A percentile compares a stretch with the other conserved stretches of the same genome.
These are phyloP conservation scores for Syrphus vitripennis DNA, from an alignment of 2,888 invertebrate species.

Conservation along the genomic window DNA sequence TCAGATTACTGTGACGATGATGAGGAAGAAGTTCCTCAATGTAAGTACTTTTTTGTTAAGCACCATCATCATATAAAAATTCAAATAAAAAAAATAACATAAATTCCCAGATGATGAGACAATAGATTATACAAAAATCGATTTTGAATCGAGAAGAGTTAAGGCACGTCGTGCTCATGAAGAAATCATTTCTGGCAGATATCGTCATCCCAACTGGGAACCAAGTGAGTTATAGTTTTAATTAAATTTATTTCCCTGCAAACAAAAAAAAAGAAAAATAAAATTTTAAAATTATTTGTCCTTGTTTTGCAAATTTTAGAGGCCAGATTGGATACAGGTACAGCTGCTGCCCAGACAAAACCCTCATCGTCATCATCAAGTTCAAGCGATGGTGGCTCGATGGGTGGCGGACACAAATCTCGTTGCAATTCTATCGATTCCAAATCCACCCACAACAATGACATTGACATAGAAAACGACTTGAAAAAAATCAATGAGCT, in stretches of 20 bases:
- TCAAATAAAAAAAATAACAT: not conserved
- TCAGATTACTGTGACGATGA: conserved; percentile 80
- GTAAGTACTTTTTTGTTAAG: conserved; percentile 72
- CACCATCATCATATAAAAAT: not conserved
- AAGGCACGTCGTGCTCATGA: conserved; percentile 81
- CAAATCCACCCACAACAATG: conserved; percentile 77
- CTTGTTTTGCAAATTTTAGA: conserved; percentile 51
- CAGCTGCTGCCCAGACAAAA: conserved; percentile 67
- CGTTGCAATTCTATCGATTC: conserved; percentile 80
- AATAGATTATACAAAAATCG: conserved; percentile 80
- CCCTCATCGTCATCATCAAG: conserved; percentile 74
- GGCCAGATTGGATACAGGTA: conserved; percentile 72
- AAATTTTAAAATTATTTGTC: not conserved
- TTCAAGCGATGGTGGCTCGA: conserved; percentile 73
- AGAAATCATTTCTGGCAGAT: conserved; percentile 80
- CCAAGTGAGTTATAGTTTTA: conserved; percentile 74
- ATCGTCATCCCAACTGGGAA: conserved; percentile 80
- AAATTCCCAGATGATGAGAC: conserved; percentile 77
- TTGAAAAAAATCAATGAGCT: conserved; percentile 76
- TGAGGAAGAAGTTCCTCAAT: conserved; percentile 79
- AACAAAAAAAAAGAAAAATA: not conserved
- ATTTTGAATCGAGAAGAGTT: conserved; percentile 80
- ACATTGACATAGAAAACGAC: conserved; percentile 78
- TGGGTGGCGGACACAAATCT: conserved; percentile 76
- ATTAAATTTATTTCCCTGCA: conserved; percentile 2